These are phyloP conservation scores for Liasis olivaceus DNA, from an alignment of 2,797 vertebrate species.

Conservation along the genomic window DNA sequence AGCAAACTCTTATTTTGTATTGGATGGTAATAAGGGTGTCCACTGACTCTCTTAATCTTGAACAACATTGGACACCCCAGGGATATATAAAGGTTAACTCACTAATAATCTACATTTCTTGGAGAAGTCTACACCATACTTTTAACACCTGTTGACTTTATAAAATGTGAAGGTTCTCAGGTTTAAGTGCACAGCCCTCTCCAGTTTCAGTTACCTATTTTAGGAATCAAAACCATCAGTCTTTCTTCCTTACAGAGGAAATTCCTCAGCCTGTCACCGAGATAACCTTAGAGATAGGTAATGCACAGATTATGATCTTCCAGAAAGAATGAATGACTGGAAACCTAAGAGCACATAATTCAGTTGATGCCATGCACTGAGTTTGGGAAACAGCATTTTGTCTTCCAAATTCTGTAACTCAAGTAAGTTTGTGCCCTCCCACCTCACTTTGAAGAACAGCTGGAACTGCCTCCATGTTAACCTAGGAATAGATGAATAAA, in stretches of 20 bases:
- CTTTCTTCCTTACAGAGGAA: neutral
- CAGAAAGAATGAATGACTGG: neutral
- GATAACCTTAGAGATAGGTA: neutral
- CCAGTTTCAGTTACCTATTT: neutral
- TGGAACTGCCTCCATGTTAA: neutral
- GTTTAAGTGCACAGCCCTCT: neutral
- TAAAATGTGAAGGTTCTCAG: neutral
- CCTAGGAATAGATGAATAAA: neutral
- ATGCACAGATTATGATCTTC: neutral
- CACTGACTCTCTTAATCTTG: neutral
- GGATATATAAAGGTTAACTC: neutral
- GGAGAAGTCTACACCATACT: neutral
- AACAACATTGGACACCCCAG: neutral
- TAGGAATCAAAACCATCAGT: neutral
- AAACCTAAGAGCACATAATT: neutral
- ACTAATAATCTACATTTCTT: no score
- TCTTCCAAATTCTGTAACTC: neutral
- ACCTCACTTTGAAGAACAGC: neutral
- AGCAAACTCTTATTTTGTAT: neutral
- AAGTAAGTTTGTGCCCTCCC: neutral
- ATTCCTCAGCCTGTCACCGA: neutral
- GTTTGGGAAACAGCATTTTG: neutral
- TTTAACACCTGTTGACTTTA: neutral
- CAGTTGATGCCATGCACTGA: neutral
- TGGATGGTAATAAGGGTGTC: neutral